Percentiles rank a stretch among this genome's conserved stretches.
These are phyloP conservation scores for Plecturocebus donacophilus DNA, from an alignment of 2,113 vertebrate genomes.

Conservation along the genomic window DNA sequence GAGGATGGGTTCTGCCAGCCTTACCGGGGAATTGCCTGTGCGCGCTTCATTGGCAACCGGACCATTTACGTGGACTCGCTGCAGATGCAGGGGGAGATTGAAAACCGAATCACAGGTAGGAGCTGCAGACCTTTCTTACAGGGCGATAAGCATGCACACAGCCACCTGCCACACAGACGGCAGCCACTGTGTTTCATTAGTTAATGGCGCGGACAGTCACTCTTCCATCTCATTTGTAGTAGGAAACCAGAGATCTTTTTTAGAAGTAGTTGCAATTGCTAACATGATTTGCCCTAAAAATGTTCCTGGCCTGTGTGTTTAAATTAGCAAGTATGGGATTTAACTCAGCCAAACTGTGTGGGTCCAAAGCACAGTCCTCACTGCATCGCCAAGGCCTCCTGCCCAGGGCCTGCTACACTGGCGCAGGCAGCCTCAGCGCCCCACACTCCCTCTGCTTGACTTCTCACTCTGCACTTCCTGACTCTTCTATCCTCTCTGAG, in stretches of 20 bases:
- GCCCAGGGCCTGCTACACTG: too few relatives aligned
- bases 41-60: slow-evolving; percentile 96
- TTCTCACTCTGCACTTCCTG: neutral
- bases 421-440: neutral
- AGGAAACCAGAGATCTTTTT: neutral
- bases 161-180: neutral
- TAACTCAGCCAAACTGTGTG: rapidly evolving
- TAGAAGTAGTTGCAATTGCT: neutral
- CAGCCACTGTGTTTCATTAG: neutral
- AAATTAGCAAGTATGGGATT: neutral
- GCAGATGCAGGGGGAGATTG: slow-evolving; percentile 98
- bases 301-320: neutral
- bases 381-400: rapidly evolving
- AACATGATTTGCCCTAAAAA: neutral
- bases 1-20: slow-evolving; percentile 98
- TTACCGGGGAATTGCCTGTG: slow-evolving; percentile 97
- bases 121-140: neutral
- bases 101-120: slow-evolving; percentile 97
- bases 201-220: neutral
- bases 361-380: neutral
- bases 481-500: neutral
- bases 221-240: neutral
- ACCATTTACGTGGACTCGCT: slow-evolving; percentile 98
- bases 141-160: rapidly evolving
- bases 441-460: rapidly evolving